These are phyloP conservation scores for Schrankia costaestrigalis DNA, from an alignment of 2,888 invertebrate genomes.

Conservation along the genomic window DNA sequence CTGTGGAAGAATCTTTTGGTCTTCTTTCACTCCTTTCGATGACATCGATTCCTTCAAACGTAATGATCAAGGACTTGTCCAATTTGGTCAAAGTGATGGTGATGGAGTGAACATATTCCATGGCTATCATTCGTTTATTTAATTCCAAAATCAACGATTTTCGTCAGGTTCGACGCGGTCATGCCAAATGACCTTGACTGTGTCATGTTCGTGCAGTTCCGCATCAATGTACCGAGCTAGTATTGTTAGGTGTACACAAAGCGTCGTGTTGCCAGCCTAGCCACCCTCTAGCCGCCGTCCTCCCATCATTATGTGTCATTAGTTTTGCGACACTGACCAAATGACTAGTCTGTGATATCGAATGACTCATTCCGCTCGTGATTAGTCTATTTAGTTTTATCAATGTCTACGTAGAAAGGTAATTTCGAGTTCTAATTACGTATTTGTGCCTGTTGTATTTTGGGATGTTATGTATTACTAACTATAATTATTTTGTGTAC, in stretches of 20 bases:
- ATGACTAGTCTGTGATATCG: constrained; percentile 77
- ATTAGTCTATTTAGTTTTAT: constrained; percentile 71
- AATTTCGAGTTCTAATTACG: constrained; percentile 34
- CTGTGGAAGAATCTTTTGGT: too few species aligned
- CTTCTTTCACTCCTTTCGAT: too few species aligned
- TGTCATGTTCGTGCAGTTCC: constrained; percentile 35
- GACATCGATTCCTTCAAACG: too few species aligned
- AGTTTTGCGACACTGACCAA: constrained; percentile 81
- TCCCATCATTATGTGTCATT: constrained; percentile 79
- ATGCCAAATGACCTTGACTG: constrained; percentile 75
- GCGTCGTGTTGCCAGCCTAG: constrained; percentile 32
- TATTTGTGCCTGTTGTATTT: constrained; percentile 12
- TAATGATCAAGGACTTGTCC: too few species aligned
- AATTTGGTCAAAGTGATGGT: too few species aligned
- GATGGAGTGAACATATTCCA: too few species aligned
- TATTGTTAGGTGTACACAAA: constrained; percentile 33
- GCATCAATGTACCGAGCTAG: constrained; percentile 40
- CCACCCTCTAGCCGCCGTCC: constrained; percentile 61
- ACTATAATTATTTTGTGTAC: neutral
- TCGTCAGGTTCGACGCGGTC: too few species aligned
- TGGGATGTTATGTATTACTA: constrained; percentile 1
- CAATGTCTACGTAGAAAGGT: constrained; percentile 39
- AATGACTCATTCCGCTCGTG: constrained; percentile 74
- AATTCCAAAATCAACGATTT: too few species aligned
- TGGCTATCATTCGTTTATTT: too few species aligned